Evolutionary conservation across 2,888 invertebrate genomes (phyloP), one percentile per base, ranked within the genome.

Genomic region (Doris montereyensis): DNA sequence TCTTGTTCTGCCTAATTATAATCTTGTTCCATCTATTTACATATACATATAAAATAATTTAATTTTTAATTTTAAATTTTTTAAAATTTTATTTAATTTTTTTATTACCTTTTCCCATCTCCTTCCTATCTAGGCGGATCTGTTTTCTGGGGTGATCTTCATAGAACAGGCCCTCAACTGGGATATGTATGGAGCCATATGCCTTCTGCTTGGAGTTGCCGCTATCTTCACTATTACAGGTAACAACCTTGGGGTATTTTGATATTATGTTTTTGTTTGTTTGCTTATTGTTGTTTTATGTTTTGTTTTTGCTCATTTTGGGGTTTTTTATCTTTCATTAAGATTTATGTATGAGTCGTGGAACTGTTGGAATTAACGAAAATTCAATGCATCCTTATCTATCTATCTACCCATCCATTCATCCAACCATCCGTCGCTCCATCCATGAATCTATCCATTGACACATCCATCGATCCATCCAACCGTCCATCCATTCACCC

Each of bases 121-220:
- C 13, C n/a, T n/a, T n/a, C 58, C 34, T 32, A 34, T 72, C 13
- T 76, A 80, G 92, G 92, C 91, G 10, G 92, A 92, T 82, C 83
- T 92, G 68, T 92, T 90, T 84, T 91, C 92, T 58, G 92, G 92
- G 17, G 92, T 92, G 0, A 85, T 93, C 26, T 92, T 92, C 85
- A 92, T 93, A 65, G 91, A 92, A 68, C 89, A 92, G 75, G 88
- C 92, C 0, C 81, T 92, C 62, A 88, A 92, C 35, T 88, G 88
- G 84, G 70, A 78, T 70, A 82, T 92, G 57, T 93, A 93, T 83
- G 81, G 87, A 13, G 89, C 92, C 1, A 88, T 92, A 28, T 77
- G 89, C 8, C 87, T 92, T 17, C 86, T 93, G 2, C 82, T 92
- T 71, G 87, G 87, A 2, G 88, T 92, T 30, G 90, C 92, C 10